A percentile compares a stretch with the other conserved stretches of the same genome.
phyloP scores from a whole-genome alignment of 1,140 invertebrate species.

The Micrasema minimum region DNA sequence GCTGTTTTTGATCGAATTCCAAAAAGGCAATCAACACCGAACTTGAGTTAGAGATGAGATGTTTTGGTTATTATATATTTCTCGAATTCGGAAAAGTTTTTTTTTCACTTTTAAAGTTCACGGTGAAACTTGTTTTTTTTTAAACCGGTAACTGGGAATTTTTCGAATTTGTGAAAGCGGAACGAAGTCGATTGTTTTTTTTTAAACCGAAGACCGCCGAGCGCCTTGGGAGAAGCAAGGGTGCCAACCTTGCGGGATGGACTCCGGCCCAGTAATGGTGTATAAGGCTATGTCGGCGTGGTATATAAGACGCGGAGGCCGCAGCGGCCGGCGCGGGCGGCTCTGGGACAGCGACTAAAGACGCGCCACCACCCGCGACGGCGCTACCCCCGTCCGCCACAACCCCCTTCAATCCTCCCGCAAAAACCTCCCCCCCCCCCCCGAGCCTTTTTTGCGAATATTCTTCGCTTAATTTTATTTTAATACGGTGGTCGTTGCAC shows the following conservation, averaged over 20 bases:
- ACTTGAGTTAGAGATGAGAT: background rate
- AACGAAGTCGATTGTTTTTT: conserved; percentile 36
- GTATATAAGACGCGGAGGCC: conserved; percentile 49
- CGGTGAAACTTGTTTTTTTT: background rate
- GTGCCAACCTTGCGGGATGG: conserved; percentile 47
- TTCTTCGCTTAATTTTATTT: conserved; percentile 38
- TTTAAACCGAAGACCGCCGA: conserved; percentile 38
- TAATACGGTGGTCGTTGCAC: conserved; percentile 36
- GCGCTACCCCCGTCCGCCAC: conserved; percentile 21
- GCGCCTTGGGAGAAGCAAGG: conserved; percentile 36
- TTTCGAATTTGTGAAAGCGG: conserved; percentile 28
- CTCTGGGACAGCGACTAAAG: conserved; percentile 44
- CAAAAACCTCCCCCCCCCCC: background rate
- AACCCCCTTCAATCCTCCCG: background rate
- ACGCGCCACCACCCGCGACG: conserved; percentile 40
- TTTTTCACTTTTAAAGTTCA: background rate
- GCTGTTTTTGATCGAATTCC: conserved; percentile 20
- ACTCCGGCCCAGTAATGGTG: conserved; percentile 51
- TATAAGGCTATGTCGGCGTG: conserved; percentile 30
- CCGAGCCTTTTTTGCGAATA: conserved; percentile 19
- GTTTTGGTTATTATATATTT: conserved; percentile 7
- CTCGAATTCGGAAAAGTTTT: conserved; percentile 27
- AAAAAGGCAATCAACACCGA: conserved; percentile 16
- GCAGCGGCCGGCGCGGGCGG: conserved; percentile 47
- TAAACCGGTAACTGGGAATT: conserved; percentile 11